Evolutionary conservation across 1,140 invertebrate genomes (phyloP).

Genomic region (Samia ricini): DNA sequence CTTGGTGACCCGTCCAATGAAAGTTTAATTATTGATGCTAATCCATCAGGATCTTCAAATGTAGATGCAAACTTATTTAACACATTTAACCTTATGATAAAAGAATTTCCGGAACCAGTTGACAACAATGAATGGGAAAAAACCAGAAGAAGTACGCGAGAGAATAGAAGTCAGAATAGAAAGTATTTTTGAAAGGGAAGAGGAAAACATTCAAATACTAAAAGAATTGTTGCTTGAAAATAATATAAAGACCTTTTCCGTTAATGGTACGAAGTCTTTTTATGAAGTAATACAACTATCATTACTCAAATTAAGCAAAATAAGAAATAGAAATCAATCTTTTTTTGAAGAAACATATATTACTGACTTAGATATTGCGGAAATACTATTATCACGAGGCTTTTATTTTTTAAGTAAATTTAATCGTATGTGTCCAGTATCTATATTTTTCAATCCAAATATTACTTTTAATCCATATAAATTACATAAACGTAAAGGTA

Average conservation of each 20-base stretch:
- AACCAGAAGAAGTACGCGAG: slow-evolving; percentile 57
- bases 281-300: slow-evolving; percentile 53
- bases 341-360: slow-evolving; percentile 77
- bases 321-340: slow-evolving; percentile 68
- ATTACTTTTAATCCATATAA: slow-evolving; percentile 73
- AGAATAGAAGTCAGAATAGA: slow-evolving; percentile 67
- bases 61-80: slow-evolving; percentile 52
- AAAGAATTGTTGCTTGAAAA: slow-evolving; percentile 56
- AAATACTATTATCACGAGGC: slow-evolving; percentile 73
- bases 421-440: slow-evolving; percentile 79
- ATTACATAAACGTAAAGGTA: slow-evolving; percentile 52
- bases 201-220: slow-evolving; percentile 57
- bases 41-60: slow-evolving; percentile 45
- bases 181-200: slow-evolving; percentile 60
- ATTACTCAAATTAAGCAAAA: slow-evolving; percentile 45
- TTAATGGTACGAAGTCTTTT: slow-evolving; percentile 56
- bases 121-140: slow-evolving; percentile 71
- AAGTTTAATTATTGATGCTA: slow-evolving; percentile 52
- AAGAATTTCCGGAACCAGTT: slow-evolving; percentile 64
- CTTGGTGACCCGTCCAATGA: slow-evolving; percentile 27
- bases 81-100: slow-evolving; percentile 50
- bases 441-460: slow-evolving; percentile 67
- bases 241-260: slow-evolving; percentile 63
- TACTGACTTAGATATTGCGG: slow-evolving; percentile 74
- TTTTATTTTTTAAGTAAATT: slow-evolving; percentile 80